Evolutionary conservation across 1,140 invertebrate species (phyloP), one percentile per base, ranked within the genome.

Genomic region (Chlorops oryzae): DNA sequence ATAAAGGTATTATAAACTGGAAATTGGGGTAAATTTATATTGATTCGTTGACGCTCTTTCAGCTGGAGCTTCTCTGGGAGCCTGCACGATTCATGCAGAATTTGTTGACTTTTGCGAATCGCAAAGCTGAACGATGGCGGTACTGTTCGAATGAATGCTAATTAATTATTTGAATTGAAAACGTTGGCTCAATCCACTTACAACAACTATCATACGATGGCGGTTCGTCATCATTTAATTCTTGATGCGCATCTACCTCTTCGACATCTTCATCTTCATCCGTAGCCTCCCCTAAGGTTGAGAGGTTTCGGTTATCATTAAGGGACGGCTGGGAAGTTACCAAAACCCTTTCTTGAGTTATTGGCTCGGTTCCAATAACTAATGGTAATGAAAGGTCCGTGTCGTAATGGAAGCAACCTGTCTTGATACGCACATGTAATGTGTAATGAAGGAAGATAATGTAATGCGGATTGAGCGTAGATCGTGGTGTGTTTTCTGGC

Each of bases 41-140:
- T 59, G 2, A 55, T 58, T 9, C 22, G 56, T 37, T 1, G 47
- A 42, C 15, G 52, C 12, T 22, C 5, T 35, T 41, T 24, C n/a
- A n/a, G n/a, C n/a, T 40, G 34, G 24, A 2, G 15, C 24, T 13
- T n/a, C 0, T 47, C 49, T 24, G 58, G 54, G 18, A 57, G 62
- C 41, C 13, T 18, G 17, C 12, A 28, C 32, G 1, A 24, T 24
- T 22, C 24, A 13, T 56, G 63, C 21, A 69, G 41, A 0, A 61
- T 65, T 44, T 56, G 61, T 35, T 65, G 63, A 32, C 65, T 69
- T 43, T 65, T 63, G 50, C 68, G 41, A 2, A 65, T 69, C 10
- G 65, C 65, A 41, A 62, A 69, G 42, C 65, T 69, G 35, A 69
- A 69, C 1, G 65, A 69, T 5, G 65, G 65, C n/a, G 65, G 65